Evolutionary conservation across 2,113 vertebrate species (phyloP).

Genomic region (Solea senegalensis): DNA sequence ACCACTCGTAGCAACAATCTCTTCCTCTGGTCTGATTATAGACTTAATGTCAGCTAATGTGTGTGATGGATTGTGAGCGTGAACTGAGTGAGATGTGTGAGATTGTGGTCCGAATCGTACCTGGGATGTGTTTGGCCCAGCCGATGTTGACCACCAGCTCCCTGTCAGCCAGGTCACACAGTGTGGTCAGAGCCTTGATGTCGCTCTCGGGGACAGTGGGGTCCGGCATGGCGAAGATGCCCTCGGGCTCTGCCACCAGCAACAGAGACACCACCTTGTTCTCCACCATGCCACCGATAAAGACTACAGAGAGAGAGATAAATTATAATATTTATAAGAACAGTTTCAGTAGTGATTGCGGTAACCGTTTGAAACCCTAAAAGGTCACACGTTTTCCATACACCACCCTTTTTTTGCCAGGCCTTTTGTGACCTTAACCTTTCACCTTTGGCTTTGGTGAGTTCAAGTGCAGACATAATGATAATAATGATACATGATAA

Average conservation of each 20-base stretch:
- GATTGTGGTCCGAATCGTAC: conserved; percentile 67
- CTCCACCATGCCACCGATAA: conserved; percentile 79
- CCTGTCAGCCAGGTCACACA: conserved; percentile 96
- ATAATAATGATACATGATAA: too few relatives aligned
- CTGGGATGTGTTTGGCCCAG: conserved; percentile 99
- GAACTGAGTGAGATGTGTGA: neutral
- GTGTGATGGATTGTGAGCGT: conserved; percentile 26
- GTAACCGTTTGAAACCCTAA: neutral
- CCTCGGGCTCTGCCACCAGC: conserved; percentile 95
- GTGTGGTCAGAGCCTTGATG: conserved; percentile 97
- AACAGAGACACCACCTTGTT: conserved; percentile 98
- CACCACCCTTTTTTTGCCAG: too few relatives aligned
- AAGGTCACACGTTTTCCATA: too few relatives aligned
- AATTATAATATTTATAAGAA: neutral
- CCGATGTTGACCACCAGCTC: conserved; percentile 98
- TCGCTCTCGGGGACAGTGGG: conserved; percentile 96
- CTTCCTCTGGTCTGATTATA: conserved; percentile 67
- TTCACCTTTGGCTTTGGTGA: too few relatives aligned
- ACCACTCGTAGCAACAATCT: conserved; percentile 58
- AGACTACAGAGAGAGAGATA: conserved; percentile 40
- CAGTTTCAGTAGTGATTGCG: neutral
- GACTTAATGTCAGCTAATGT: conserved; percentile 61
- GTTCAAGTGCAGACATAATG: too few relatives aligned
- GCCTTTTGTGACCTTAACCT: too few relatives aligned
- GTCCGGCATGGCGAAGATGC: conserved; percentile 98